A percentile compares a stretch with the other conserved stretches of the same genome.
Evolutionary conservation across 2,888 invertebrate species (phyloP).

Genomic region (Aphidoletes aphidimyza): DNA sequence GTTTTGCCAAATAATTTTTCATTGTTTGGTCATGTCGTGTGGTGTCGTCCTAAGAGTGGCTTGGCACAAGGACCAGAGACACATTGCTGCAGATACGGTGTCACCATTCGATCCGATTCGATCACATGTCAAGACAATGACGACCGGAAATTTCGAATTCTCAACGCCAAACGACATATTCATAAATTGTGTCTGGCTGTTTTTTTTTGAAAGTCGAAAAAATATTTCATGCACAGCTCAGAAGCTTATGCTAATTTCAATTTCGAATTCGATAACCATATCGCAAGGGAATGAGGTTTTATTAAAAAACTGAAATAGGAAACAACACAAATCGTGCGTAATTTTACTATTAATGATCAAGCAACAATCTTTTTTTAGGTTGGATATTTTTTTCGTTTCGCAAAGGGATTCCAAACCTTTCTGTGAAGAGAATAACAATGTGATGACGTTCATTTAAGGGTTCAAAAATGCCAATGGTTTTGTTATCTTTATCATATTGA

Average conservation of each 20-base stretch:
- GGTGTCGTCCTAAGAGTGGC: too few species aligned
- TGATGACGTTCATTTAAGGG: neutral
- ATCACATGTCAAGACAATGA: conserved; percentile 20
- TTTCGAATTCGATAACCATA: conserved; percentile 25
- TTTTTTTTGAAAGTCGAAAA: neutral
- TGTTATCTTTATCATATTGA: too few species aligned
- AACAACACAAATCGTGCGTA: neutral
- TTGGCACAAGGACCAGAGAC: too few species aligned
- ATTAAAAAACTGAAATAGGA: neutral
- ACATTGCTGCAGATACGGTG: neutral
- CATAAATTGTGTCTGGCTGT: neutral
- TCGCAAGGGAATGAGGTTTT: neutral
- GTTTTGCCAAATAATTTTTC: too few species aligned
- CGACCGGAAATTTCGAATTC: neutral
- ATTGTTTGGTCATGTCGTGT: too few species aligned
- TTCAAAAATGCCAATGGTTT: neutral
- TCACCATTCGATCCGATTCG: conserved; percentile 1
- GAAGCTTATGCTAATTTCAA: conserved; percentile 41
- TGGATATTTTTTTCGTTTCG: neutral
- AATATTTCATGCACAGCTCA: neutral
- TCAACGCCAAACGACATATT: neutral
- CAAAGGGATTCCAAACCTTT: neutral
- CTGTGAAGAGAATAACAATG: neutral
- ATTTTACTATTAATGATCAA: neutral
- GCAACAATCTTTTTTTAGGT: neutral